Conservation (phyloP, 35 echinoderm and acorn worm species). For the Heliocidaris tuberculata region DNA sequence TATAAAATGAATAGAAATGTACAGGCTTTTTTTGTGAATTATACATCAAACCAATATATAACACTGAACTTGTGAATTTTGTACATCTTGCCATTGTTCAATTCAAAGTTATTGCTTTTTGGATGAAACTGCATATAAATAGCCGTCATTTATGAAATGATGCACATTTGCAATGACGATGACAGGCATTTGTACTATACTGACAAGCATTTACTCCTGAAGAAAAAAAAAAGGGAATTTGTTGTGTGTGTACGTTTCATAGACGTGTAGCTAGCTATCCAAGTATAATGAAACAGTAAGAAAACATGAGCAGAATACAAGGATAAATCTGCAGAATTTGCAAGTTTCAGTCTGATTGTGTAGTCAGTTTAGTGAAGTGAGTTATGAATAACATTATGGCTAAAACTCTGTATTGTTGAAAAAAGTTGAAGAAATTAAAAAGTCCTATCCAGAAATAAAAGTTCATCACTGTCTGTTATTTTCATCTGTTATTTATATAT, state of each 20-base stretch:
- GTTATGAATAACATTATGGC: constrained; percentile 21
- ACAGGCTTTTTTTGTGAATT: background rate
- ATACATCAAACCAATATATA: background rate
- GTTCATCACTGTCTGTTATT: background rate
- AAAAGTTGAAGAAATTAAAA: constrained; percentile 25
- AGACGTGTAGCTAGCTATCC: background rate
- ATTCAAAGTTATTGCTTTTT: background rate
- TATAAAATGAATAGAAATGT: background rate
- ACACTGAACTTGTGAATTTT: constrained; percentile 29
- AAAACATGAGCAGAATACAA: background rate
- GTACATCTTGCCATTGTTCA: constrained; percentile 38
- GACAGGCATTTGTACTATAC: constrained; percentile 11
- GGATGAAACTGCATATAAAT: background rate
- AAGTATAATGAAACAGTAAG: constrained; percentile 11
- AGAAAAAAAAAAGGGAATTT: constrained; percentile 9
- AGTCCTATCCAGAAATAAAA: constrained; percentile 7
- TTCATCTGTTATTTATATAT: background rate
- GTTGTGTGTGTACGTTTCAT: constrained; percentile 22
- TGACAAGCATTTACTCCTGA: constrained; percentile 22
- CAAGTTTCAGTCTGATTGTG: constrained; percentile 25
- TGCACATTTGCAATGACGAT: constrained; percentile 6
- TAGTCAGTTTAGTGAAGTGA: constrained; percentile 38
- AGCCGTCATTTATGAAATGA: constrained; percentile 21
- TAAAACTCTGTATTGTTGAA: constrained; percentile 34
- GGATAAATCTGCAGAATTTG: background rate